Conservation (phyloP, 1,140 invertebrate genomes). For the Scaptomyza graminum region DNA sequence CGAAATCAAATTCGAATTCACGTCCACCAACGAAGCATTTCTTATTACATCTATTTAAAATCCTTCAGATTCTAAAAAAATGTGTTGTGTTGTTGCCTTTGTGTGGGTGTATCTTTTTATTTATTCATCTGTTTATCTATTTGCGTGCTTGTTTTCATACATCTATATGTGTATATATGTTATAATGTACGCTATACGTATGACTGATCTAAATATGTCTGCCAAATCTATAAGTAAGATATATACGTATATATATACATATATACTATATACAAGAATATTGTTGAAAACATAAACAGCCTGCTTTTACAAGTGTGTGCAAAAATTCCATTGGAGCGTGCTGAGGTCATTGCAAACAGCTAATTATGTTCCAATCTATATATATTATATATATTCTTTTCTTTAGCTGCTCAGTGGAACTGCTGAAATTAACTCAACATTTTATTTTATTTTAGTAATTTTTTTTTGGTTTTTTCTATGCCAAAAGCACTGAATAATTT, state of each 20-base stretch:
- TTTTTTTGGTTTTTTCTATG: no score
- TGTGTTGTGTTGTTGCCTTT: conserved; percentile 33
- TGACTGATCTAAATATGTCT: conserved; percentile 41
- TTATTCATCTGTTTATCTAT: conserved; percentile 60
- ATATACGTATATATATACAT: no score
- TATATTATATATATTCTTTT: conserved; percentile 11
- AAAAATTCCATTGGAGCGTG: conserved; percentile 65
- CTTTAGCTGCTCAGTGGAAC: conserved; percentile 9
- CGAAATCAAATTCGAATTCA: conserved; percentile 14
- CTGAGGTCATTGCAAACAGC: conserved; percentile 61
- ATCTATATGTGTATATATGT: conserved; percentile 14
- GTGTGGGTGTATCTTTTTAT: conserved; percentile 65
- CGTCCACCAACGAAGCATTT: conserved; percentile 33
- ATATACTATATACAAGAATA: conserved; percentile 28
- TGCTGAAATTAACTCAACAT: conserved; percentile 18
- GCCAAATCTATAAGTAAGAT: conserved; percentile 26
- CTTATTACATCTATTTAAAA: conserved; percentile 57
- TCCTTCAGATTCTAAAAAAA: conserved; percentile 52
- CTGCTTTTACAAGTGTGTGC: conserved; percentile 41
- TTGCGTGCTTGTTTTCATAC: conserved; percentile 8
- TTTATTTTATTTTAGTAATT: neutral
- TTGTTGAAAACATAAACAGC: conserved; percentile 46
- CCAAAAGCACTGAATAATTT: no score
- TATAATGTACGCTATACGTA: conserved; percentile 1
- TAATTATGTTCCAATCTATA: conserved; percentile 16